A percentile compares a stretch with the other conserved stretches of the same genome.
These are phyloP conservation scores for Apistogramma diplotaenia DNA, from an alignment of 2,113 vertebrate species.

Conservation along the genomic window DNA sequence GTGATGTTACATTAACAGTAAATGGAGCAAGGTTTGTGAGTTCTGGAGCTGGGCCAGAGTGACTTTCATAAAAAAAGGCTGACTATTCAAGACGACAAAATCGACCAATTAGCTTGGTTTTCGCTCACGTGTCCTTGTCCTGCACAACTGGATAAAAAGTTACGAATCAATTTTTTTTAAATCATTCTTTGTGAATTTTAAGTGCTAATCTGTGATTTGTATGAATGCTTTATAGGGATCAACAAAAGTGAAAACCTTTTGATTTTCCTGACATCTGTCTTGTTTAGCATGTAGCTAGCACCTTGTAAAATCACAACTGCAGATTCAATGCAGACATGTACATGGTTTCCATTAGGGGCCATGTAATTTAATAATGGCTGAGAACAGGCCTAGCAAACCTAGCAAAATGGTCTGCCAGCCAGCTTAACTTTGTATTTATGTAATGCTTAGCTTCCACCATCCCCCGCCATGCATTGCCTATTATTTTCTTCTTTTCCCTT, in stretches of 20 bases:
- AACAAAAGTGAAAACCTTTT: neutral
- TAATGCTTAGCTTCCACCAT: neutral
- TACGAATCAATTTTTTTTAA: neutral
- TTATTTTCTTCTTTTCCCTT: neutral
- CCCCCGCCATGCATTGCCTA: neutral
- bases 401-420: constrained; percentile 27
- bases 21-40: constrained; percentile 43
- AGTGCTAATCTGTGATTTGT: neutral
- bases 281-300: constrained; percentile 23
- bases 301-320: constrained; percentile 36
- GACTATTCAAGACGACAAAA: neutral
- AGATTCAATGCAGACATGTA: constrained; percentile 48
- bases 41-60: constrained; percentile 34
- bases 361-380: constrained; percentile 66
- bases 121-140: neutral
- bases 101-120: neutral
- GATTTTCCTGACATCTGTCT: neutral
- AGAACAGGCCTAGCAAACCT: constrained; percentile 48
- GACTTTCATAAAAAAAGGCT: constrained; percentile 3
- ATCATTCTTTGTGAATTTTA: neutral
- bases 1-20: constrained; percentile 43
- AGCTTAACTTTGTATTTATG: neutral
- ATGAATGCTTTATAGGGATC: neutral
- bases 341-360: constrained; percentile 59
- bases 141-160: neutral